Conservation (phyloP, 2,113 vertebrate species). For the Sinocyclocheilus rhinocerous region DNA sequence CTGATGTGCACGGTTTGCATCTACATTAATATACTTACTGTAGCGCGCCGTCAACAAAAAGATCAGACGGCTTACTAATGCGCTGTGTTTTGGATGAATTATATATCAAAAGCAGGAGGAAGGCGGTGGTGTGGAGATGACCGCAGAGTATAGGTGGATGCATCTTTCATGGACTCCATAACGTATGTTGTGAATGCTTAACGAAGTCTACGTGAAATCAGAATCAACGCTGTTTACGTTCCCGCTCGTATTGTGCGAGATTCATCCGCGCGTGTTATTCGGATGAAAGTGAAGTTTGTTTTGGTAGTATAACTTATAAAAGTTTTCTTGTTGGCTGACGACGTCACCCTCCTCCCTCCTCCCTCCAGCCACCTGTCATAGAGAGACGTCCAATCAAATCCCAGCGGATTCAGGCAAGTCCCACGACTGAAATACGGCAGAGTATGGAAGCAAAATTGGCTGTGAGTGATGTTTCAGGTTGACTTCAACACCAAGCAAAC, state of each 20-base stretch:
- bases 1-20: constrained; percentile 54
- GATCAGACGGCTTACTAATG: constrained; percentile 60
- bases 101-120: constrained; percentile 75
- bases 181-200: not conserved
- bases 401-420: not conserved
- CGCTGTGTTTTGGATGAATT: constrained; percentile 60
- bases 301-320: not conserved
- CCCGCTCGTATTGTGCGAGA: not conserved
- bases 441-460: not conserved
- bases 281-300: not conserved
- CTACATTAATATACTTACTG: constrained; percentile 45
- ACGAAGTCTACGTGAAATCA: not conserved
- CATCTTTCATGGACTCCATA: constrained; percentile 54
- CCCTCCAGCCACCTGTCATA: not conserved
- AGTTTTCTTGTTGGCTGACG: not conserved
- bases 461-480: not conserved
- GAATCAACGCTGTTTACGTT: not conserved
- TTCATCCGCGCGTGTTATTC: not conserved
- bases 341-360: not conserved
- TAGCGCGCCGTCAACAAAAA: constrained; percentile 65
- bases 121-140: constrained; percentile 63
- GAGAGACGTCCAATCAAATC: not conserved
- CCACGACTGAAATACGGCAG: not conserved
- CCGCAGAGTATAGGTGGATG: constrained; percentile 43
- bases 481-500: not conserved